Conservation (phyloP, 2,888 invertebrate genomes). For the Megaustenia siamemsis region DNA sequence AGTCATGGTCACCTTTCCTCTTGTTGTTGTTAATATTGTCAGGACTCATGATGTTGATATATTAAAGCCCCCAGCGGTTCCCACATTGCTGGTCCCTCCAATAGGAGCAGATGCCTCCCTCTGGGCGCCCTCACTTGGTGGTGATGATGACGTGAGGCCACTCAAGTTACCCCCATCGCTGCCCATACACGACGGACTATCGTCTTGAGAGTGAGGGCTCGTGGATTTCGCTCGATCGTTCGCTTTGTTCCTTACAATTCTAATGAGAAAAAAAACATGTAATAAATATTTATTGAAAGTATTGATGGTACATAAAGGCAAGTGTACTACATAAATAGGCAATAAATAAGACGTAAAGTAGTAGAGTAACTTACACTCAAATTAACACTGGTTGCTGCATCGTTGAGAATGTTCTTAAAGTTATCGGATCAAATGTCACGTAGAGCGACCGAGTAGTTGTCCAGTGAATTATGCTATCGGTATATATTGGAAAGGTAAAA, state of each 20-base stretch:
- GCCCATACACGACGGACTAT: slow-evolving; percentile 53
- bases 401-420: too few relatives aligned
- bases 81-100: neutral
- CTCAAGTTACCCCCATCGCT: slow-evolving; percentile 18
- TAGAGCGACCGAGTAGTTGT: too few relatives aligned
- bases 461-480: too few relatives aligned
- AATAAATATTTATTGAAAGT: neutral
- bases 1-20: slow-evolving; percentile 39
- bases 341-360: too few relatives aligned
- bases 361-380: too few relatives aligned
- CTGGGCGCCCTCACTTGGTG: slow-evolving; percentile 4
- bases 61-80: slow-evolving; percentile 27
- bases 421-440: too few relatives aligned
- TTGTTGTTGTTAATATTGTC: slow-evolving; percentile 46
- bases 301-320: too few relatives aligned
- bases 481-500: too few relatives aligned
- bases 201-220: slow-evolving; percentile 64
- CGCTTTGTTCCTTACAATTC: slow-evolving; percentile 97
- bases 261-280: slow-evolving; percentile 79
- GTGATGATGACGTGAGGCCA: slow-evolving; percentile 21
- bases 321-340: too few relatives aligned
- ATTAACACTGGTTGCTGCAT: too few relatives aligned
- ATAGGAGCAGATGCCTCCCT: slow-evolving; percentile 28
- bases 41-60: slow-evolving; percentile 45
- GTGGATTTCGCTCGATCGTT: slow-evolving; percentile 95